Conservation (phyloP, 2,797 vertebrate genomes). For the Alfaro cultratus region DNA sequence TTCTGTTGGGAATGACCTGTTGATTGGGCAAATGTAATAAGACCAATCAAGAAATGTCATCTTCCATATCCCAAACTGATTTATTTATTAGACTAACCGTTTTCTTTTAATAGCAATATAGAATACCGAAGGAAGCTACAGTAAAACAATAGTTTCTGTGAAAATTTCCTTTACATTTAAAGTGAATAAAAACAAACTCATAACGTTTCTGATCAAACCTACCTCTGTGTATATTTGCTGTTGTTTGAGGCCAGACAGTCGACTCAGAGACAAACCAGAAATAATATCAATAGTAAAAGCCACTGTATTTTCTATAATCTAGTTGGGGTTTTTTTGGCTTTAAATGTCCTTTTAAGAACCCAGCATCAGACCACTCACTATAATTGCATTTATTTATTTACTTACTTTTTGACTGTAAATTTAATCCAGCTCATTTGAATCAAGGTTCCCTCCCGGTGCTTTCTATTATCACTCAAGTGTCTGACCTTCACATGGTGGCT, state of each 20-base stretch:
- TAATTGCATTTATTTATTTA: background rate
- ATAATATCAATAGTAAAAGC: background rate
- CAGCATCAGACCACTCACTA: background rate
- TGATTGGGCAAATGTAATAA: background rate
- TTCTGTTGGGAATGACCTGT: background rate
- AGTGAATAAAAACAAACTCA: background rate
- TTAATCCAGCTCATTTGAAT: background rate
- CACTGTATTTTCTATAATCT: background rate
- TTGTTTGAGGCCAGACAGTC: background rate
- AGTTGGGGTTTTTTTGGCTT: background rate
- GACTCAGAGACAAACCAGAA: background rate
- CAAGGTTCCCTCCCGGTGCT: background rate
- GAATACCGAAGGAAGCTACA: background rate
- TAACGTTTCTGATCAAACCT: background rate
- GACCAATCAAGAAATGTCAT: background rate
- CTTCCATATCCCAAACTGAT: background rate
- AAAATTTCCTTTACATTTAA: background rate
- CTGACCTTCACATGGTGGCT: background rate
- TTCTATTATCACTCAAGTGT: background rate
- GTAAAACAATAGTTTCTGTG: background rate
- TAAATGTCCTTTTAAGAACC: background rate
- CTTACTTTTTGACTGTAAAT: background rate
- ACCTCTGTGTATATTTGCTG: background rate
- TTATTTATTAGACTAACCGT: background rate
- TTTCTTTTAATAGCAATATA: background rate